Conservation (phyloP, 2,888 invertebrate species). For the Trisateles emortualis region DNA sequence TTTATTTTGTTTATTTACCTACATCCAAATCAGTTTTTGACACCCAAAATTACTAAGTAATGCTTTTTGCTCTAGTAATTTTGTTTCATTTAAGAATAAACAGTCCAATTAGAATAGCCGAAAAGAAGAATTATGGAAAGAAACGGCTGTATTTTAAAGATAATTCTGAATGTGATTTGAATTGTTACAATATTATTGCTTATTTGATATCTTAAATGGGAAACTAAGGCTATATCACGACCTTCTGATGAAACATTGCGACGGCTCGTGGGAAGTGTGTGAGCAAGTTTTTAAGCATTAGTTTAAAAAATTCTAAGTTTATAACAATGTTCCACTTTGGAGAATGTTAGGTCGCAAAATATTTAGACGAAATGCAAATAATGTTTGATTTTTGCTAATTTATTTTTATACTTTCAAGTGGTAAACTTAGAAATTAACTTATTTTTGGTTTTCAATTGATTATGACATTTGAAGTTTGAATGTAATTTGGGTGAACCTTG, state of each 20-base stretch:
- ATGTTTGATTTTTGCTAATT: background rate
- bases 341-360: slow-evolving; percentile 14
- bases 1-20: background rate
- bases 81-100: background rate
- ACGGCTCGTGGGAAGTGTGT: slow-evolving; percentile 33
- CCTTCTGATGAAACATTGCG: slow-evolving; percentile 34
- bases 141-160: background rate
- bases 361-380: no score
- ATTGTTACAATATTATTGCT: slow-evolving; percentile 9
- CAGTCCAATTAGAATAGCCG: background rate
- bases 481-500: background rate
- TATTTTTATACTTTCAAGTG: background rate
- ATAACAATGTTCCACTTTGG: slow-evolving; percentile 10
- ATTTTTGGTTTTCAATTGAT: no score
- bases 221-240: slow-evolving; percentile 16
- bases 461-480: background rate
- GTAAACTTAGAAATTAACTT: background rate
- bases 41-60: no score
- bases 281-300: slow-evolving; percentile 8
- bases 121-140: no score
- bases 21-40: background rate
- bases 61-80: no score
- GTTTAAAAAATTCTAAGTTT: background rate
- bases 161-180: background rate
- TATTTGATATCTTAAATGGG: slow-evolving; percentile 16